phyloP scores from a whole-genome alignment of 2,113 vertebrate genomes.

The Picathartes gymnocephalus region DNA sequence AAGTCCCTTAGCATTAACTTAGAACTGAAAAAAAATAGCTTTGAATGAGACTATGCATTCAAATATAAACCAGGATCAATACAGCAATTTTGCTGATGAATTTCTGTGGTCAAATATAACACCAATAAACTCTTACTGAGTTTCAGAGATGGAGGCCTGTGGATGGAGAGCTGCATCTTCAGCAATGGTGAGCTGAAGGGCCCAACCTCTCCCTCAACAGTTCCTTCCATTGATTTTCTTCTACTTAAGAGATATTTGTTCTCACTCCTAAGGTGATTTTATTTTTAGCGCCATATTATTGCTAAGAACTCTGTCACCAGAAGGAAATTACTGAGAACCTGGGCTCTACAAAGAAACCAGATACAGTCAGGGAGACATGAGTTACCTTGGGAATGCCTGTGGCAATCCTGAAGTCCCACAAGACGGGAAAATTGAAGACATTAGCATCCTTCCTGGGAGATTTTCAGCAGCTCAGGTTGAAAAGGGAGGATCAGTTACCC shows the following conservation, averaged over 20 bases:
- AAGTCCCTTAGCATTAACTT: background rate
- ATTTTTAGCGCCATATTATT: background rate
- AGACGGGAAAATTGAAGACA: background rate
- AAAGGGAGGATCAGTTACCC: accelerated
- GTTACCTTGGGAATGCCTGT: background rate
- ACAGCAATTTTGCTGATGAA: constrained; percentile 7
- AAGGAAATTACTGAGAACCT: background rate
- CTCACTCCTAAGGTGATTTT: background rate
- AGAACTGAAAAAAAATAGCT: background rate
- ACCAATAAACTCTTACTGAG: background rate
- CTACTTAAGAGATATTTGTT: background rate
- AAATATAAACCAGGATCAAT: background rate
- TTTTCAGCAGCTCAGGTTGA: background rate
- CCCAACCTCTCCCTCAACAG: background rate
- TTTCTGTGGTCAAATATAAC: background rate
- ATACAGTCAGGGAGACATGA: accelerated
- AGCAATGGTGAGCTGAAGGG: background rate
- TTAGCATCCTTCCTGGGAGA: accelerated
- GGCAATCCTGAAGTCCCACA: accelerated
- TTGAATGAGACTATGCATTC: background rate
- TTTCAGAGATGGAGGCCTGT: background rate
- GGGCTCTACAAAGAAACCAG: accelerated
- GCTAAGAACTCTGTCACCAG: background rate
- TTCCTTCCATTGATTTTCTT: background rate
- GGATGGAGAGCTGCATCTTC: background rate